Evolutionary conservation across 2,797 vertebrate species (phyloP).

Genomic region (Thamnophis elegans): DNA sequence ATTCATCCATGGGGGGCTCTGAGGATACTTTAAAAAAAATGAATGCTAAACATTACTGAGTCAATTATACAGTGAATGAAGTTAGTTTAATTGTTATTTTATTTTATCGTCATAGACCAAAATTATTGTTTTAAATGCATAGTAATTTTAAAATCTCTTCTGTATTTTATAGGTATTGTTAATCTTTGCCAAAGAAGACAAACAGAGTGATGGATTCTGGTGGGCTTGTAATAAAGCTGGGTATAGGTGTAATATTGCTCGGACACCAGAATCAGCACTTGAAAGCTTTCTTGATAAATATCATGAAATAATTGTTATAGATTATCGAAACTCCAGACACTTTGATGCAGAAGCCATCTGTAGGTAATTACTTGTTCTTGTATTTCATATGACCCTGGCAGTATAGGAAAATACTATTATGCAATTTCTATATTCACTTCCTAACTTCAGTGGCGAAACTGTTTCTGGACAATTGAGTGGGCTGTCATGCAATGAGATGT

Average conservation of each 20-base stretch:
- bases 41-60: not conserved
- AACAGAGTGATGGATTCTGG: conserved; percentile 94
- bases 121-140: not conserved
- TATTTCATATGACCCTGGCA: conserved; percentile 1
- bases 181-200: conserved; percentile 93
- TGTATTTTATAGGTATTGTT: conserved; percentile 84
- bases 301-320: conserved; percentile 91
- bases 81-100: not conserved
- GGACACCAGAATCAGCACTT: conserved; percentile 87
- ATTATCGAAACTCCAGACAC: conserved; percentile 83
- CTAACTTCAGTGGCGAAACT: not conserved
- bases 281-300: conserved; percentile 94
- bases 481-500: not conserved
- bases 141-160: conserved; percentile 29
- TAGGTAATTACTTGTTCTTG: conserved; percentile 73
- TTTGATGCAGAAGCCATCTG: conserved; percentile 88
- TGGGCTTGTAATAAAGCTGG: conserved; percentile 95
- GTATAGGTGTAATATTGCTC: conserved; percentile 86
- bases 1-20: not conserved
- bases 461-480: not conserved
- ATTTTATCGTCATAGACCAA: not conserved
- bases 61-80: not conserved
- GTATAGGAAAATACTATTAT: not conserved
- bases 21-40: not conserved
- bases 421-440: not conserved